Percentiles rank a stretch among this genome's conserved stretches.
phyloP scores from a whole-genome alignment of 64 coral and sea anemone species.

The Stichodactyla helianthus region DNA sequence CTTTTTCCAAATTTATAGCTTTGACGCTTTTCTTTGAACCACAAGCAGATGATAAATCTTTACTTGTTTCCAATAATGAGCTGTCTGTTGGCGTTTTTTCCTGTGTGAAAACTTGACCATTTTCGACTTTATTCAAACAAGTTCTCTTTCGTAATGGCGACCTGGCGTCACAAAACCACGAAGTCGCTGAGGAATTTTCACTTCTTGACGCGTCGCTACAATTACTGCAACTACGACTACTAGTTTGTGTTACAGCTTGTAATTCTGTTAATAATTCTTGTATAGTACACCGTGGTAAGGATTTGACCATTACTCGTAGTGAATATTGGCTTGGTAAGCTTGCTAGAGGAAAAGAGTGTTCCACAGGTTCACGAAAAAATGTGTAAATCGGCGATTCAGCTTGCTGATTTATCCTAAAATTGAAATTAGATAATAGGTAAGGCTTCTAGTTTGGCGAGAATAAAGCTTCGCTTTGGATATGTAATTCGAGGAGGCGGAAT shows the following conservation, averaged over 20 bases:
- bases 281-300: conserved; percentile 49
- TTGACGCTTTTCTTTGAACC: neutral
- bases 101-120: neutral
- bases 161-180: neutral
- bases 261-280: conserved; percentile 22
- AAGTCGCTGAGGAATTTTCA: neutral
- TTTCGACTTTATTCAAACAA: neutral
- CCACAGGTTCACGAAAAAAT: conserved; percentile 16
- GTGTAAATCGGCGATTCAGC: neutral
- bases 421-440: too few relatives aligned
- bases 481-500: too few relatives aligned
- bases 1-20: neutral
- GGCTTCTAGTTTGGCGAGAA: too few relatives aligned
- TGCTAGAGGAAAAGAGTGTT: conserved; percentile 58
- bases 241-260: neutral
- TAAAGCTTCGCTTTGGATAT: too few relatives aligned
- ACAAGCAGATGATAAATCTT: neutral
- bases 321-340: conserved; percentile 33
- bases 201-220: too few relatives aligned
- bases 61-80: neutral
- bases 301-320: conserved; percentile 37
- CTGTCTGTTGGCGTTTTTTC: neutral
- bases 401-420: neutral
- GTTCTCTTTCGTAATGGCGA: conserved; percentile 15
- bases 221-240: neutral